Evolutionary conservation across 2,888 invertebrate species (phyloP).

Genomic region (Drosophila helvetica): DNA sequence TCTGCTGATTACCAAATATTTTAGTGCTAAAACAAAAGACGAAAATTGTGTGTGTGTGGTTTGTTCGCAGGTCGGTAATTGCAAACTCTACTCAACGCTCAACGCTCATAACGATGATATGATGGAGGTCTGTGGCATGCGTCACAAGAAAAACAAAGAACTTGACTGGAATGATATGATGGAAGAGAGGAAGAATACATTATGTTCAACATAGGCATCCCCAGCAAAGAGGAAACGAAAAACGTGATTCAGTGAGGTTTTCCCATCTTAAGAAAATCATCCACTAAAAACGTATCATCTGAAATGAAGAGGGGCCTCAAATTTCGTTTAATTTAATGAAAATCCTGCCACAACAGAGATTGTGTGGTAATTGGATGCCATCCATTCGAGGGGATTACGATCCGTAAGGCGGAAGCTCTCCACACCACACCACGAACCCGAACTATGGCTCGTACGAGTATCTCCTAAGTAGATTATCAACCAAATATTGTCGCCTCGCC

Average conservation of each 20-base stretch:
- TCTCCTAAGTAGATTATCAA: slow-evolving; percentile 41
- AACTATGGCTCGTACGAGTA: slow-evolving; percentile 3
- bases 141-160: slow-evolving; percentile 39
- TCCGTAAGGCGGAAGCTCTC: slow-evolving; percentile 34
- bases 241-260: background rate
- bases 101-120: slow-evolving; percentile 27
- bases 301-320: background rate
- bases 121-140: slow-evolving; percentile 34
- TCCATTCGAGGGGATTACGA: slow-evolving; percentile 15
- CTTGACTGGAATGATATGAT: background rate
- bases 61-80: slow-evolving; percentile 66
- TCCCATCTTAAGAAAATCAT: background rate
- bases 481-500: slow-evolving; percentile 27
- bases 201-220: background rate
- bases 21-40: slow-evolving; percentile 44
- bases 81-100: slow-evolving; percentile 48
- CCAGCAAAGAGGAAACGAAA: too few species aligned
- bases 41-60: slow-evolving; percentile 4
- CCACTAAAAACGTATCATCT: background rate
- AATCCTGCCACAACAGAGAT: background rate
- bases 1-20: slow-evolving; percentile 72
- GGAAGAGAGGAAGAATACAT: too few species aligned
- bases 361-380: slow-evolving; percentile 10
- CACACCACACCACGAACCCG: slow-evolving; percentile 16
- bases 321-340: background rate